Evolutionary conservation across 2,888 invertebrate species (phyloP).

Genomic region (Drosophila nr. perissopoda): DNA sequence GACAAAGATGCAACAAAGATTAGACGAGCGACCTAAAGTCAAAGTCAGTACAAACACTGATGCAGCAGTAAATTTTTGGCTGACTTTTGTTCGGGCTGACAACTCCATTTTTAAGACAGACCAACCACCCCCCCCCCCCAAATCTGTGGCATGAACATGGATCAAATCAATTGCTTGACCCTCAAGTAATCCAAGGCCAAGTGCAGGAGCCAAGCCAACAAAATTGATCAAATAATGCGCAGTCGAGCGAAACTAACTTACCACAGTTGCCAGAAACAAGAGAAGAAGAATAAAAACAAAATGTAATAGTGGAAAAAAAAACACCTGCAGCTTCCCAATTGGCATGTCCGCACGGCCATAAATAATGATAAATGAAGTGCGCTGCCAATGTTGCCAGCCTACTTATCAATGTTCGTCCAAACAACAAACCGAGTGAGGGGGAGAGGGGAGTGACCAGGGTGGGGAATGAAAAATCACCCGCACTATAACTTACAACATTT

Average conservation of each 20-base stretch:
- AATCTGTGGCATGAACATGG: slow-evolving; percentile 35
- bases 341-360: slow-evolving; percentile 61
- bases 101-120: slow-evolving; percentile 34
- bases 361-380: slow-evolving; percentile 78
- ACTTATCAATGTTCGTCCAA: slow-evolving; percentile 68
- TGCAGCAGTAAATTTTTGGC: slow-evolving; percentile 25
- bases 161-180: slow-evolving; percentile 40
- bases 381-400: slow-evolving; percentile 68
- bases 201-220: slow-evolving; percentile 10
- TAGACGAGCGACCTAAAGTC: slow-evolving; percentile 26
- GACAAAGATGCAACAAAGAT: slow-evolving; percentile 44
- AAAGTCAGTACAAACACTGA: slow-evolving; percentile 24
- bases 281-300: background rate
- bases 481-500: slow-evolving; percentile 57
- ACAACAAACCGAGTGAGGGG: background rate
- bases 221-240: slow-evolving; percentile 40
- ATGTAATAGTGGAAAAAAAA: slow-evolving; percentile 4
- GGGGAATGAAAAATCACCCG: slow-evolving; percentile 16
- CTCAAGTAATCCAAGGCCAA: slow-evolving; percentile 44
- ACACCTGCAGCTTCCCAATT: slow-evolving; percentile 69
- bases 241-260: slow-evolving; percentile 17
- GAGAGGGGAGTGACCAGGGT: background rate
- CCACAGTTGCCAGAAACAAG: slow-evolving; percentile 2
- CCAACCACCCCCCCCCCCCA: too few species aligned
- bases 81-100: slow-evolving; percentile 31